A percentile compares a stretch with the other conserved stretches of the same genome.
Evolutionary conservation across 2,797 vertebrate genomes (phyloP).

Genomic region (Falco columbarius): DNA sequence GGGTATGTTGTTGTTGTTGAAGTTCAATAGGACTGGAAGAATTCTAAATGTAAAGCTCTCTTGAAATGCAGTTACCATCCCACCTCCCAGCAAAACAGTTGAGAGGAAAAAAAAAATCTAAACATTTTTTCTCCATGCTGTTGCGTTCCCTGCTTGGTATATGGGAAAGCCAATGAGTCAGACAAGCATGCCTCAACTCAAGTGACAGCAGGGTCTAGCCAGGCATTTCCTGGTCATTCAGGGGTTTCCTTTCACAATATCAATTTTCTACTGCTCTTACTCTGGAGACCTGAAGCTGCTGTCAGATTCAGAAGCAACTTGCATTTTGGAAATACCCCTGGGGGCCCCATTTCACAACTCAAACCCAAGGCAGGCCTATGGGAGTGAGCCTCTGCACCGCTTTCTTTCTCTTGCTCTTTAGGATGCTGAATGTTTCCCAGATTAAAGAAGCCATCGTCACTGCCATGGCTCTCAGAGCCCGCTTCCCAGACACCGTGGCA

Average conservation of each 20-base stretch:
- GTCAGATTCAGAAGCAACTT: neutral
- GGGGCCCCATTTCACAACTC: neutral
- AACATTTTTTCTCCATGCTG: neutral
- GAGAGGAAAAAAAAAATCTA: neutral
- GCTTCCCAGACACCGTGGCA: constrained; percentile 86
- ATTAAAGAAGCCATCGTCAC: constrained; percentile 74
- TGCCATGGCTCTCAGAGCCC: constrained; percentile 80
- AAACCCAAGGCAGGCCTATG: neutral
- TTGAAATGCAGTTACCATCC: neutral
- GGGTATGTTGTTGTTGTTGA: neutral
- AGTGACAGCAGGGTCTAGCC: constrained; percentile 40
- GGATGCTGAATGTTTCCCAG: constrained; percentile 74
- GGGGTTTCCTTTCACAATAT: constrained; percentile 29
- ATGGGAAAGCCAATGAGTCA: neutral
- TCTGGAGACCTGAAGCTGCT: constrained; percentile 10
- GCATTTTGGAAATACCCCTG: neutral
- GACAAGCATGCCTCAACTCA: constrained; percentile 4
- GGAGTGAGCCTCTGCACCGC: neutral
- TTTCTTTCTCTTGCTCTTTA: constrained; percentile 65
- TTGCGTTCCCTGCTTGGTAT: neutral
- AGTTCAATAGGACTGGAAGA: neutral
- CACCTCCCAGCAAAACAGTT: neutral
- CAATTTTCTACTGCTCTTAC: neutral
- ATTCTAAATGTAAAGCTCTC: neutral
- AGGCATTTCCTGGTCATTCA: constrained; percentile 55